These are phyloP conservation scores for Leptogaster cylindrica DNA, from an alignment of 2,888 invertebrate species.

Conservation along the genomic window DNA sequence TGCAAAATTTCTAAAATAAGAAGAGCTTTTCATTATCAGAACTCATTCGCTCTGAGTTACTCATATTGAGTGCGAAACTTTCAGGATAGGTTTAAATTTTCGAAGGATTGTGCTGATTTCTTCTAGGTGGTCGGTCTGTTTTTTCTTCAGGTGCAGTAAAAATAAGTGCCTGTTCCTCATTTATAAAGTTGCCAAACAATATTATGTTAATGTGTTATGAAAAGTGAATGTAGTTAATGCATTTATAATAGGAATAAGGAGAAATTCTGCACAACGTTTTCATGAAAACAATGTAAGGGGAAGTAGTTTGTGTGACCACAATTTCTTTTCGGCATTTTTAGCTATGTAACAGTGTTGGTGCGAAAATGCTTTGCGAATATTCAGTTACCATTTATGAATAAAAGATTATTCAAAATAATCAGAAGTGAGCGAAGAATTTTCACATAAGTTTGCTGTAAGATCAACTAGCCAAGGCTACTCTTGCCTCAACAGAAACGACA, in stretches of 20 bases:
- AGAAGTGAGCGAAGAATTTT: conserved; percentile 10
- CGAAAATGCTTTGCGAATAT: conserved; percentile 31
- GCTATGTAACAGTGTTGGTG: conserved; percentile 8
- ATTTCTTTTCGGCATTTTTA: conserved; percentile 24
- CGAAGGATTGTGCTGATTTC: not conserved
- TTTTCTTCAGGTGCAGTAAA: not conserved
- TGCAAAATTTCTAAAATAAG: conserved; percentile 12
- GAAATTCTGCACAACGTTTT: conserved; percentile 6
- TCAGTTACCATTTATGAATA: conserved; percentile 21
- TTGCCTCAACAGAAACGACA: not conserved
- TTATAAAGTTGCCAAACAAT: too few relatives aligned
- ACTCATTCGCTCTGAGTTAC: not conserved
- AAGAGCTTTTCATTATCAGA: conserved; percentile 6
- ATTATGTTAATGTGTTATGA: conserved; percentile 22
- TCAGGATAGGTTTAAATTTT: too few relatives aligned
- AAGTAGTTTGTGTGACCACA: conserved; percentile 24
- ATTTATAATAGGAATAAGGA: conserved; percentile 12
- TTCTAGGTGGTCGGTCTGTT: too few relatives aligned
- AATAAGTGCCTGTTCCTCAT: too few relatives aligned
- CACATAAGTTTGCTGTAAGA: conserved; percentile 10
- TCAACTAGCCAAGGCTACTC: conserved; percentile 24
- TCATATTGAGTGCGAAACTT: not conserved
- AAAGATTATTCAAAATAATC: conserved; percentile 8
- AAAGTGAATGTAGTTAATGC: conserved; percentile 14
- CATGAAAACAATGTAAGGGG: conserved; percentile 9